phyloP scores from a whole-genome alignment of 2,888 invertebrate genomes.

The Parthenolecanium corni region DNA sequence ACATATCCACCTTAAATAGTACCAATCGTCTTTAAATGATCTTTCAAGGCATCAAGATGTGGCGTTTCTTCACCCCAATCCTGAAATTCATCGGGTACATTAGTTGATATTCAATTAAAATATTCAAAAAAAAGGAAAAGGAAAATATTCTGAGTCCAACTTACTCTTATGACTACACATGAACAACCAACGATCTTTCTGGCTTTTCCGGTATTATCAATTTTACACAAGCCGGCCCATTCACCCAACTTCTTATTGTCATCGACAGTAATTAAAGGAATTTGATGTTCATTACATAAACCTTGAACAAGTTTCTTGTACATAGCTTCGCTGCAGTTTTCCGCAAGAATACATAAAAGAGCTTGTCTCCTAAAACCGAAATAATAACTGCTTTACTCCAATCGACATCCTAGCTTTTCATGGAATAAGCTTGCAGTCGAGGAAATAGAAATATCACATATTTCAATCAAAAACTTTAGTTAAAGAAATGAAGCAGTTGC shows the following conservation, averaged over 20 bases:
- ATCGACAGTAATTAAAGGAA: conserved; percentile 93
- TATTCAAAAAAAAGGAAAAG: too few species aligned
- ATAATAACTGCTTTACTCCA: too few species aligned
- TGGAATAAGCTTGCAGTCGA: too few species aligned
- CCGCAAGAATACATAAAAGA: conserved; percentile 88
- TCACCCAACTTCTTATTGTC: conserved; percentile 98
- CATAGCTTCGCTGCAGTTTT: conserved; percentile 95
- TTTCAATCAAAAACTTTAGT: too few species aligned
- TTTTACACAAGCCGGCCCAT: conserved; percentile 99
- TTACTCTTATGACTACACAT: conserved; percentile 87
- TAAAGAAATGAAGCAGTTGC: too few species aligned
- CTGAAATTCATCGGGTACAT: too few species aligned
- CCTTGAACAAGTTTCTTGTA: conserved; percentile 97
- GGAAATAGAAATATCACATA: too few species aligned
- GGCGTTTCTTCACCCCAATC: conserved; percentile 74
- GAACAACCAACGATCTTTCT: conserved; percentile 98
- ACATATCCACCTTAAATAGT: conserved; percentile 13
- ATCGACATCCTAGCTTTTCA: too few species aligned
- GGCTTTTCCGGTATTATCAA: conserved; percentile 97
- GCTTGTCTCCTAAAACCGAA: conserved; percentile 95
- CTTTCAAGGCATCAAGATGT: conserved; percentile 85
- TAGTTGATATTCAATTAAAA: too few species aligned
- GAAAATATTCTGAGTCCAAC: too few species aligned
- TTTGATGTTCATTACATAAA: conserved; percentile 95
- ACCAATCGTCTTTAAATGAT: conserved; percentile 77